Evolutionary conservation across 2,113 vertebrate species (phyloP).

Genomic region (Origma solitaria): DNA sequence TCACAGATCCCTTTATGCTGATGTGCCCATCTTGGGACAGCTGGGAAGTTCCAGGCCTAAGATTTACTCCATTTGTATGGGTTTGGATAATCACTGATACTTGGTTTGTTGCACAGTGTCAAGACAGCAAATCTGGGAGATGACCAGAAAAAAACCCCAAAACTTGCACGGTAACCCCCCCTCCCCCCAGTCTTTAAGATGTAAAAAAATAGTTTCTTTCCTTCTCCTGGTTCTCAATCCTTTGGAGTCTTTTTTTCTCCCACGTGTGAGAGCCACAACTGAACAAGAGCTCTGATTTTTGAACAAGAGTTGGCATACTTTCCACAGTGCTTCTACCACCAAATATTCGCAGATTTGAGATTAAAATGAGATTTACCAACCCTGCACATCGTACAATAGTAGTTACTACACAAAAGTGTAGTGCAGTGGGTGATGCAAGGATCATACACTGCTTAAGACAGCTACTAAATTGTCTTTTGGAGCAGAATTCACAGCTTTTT

Average conservation of each 20-base stretch:
- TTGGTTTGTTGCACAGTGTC: neutral
- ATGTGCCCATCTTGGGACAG: neutral
- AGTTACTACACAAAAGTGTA: neutral
- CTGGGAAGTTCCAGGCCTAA: neutral
- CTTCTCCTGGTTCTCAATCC: neutral
- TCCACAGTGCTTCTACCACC: neutral
- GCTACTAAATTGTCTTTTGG: neutral
- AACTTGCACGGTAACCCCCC: neutral
- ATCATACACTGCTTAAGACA: neutral
- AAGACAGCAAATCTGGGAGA: neutral
- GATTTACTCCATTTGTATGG: neutral
- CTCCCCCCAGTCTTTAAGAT: neutral
- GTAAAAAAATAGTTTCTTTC: neutral
- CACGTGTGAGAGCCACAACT: neutral
- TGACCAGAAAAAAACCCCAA: neutral
- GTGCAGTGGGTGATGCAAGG: neutral
- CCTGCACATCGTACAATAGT: fast-evolving
- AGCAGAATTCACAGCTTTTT: neutral
- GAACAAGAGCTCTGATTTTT: neutral
- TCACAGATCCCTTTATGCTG: neutral
- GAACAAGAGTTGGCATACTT: neutral
- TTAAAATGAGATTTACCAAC: neutral
- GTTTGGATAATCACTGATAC: neutral
- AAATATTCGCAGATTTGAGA: neutral
- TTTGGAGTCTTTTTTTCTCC: neutral